A percentile compares a stretch with the other conserved stretches of the same genome.
phyloP scores from a whole-genome alignment of 2,797 vertebrate genomes.

The Parambassis ranga region DNA sequence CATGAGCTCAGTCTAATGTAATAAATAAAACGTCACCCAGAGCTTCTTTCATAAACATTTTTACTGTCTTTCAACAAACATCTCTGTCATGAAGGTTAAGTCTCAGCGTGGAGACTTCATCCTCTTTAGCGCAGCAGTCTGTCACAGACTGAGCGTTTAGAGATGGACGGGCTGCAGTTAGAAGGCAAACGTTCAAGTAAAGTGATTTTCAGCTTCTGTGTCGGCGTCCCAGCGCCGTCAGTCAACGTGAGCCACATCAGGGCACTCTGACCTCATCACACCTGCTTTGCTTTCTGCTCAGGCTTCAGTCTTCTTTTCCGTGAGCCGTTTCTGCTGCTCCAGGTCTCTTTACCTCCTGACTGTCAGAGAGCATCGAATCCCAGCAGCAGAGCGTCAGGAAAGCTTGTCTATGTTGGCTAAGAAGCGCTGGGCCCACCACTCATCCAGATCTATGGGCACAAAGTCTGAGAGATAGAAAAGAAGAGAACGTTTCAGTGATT shows the following conservation, averaged over 20 bases:
- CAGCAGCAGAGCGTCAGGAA: conserved; percentile 76
- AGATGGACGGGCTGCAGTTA: not conserved
- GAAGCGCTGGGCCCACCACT: conserved; percentile 98
- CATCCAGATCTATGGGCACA: conserved; percentile 94
- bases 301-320: not conserved
- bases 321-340: not conserved
- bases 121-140: not conserved
- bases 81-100: conserved; percentile 11
- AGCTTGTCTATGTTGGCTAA: conserved; percentile 90
- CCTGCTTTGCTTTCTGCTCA: not conserved
- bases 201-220: conserved; percentile 6
- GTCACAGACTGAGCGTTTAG: not conserved
- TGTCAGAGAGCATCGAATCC: conserved; percentile 8
- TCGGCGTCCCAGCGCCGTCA: conserved; percentile 41
- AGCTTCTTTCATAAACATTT: conserved; percentile 56
- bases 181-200: conserved; percentile 24
- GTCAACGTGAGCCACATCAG: conserved; percentile 17
- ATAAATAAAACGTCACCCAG: conserved; percentile 5
- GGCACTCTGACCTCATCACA: not conserved
- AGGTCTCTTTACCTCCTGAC: conserved; percentile 14
- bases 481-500: not conserved
- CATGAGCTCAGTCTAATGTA: not conserved
- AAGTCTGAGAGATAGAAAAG: conserved; percentile 79
- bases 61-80: conserved; percentile 62
- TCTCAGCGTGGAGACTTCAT: not conserved